Evolutionary conservation across 1,140 invertebrate genomes (phyloP).

Genomic region (Trichogramma pretiosum): DNA sequence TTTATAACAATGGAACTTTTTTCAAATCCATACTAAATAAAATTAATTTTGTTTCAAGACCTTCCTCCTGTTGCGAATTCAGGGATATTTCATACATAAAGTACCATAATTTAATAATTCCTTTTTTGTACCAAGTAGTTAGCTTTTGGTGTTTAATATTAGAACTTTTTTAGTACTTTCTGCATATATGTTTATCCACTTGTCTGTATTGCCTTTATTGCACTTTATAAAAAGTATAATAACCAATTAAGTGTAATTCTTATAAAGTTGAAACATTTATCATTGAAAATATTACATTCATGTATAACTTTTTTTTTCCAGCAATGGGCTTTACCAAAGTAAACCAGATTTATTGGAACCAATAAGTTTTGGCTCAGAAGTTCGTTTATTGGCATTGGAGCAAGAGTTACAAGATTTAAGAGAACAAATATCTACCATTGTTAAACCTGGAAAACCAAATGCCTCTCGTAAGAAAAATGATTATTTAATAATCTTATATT

Average conservation of each 20-base stretch:
- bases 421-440: slow-evolving; percentile 41
- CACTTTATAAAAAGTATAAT: no score
- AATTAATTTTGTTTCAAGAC: slow-evolving; percentile 1
- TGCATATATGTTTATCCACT: no score
- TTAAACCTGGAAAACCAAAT: slow-evolving; percentile 33
- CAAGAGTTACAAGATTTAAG: slow-evolving; percentile 42
- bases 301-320: slow-evolving; percentile 14
- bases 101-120: not conserved
- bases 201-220: no score
- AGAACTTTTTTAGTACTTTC: not conserved
- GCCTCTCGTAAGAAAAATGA: slow-evolving; percentile 7
- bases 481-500: not conserved
- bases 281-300: no score
- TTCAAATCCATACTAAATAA: slow-evolving; percentile 3
- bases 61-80: not conserved
- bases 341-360: slow-evolving; percentile 43
- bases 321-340: slow-evolving; percentile 32
- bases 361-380: slow-evolving; percentile 44
- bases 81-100: not conserved
- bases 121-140: not conserved
- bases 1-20: slow-evolving; percentile 9
- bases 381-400: slow-evolving; percentile 40
- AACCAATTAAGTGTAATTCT: no score
- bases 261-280: no score
- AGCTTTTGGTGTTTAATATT: not conserved